phyloP scores from a whole-genome alignment of 1,140 invertebrate genomes.

The Streblospio benedicti region DNA sequence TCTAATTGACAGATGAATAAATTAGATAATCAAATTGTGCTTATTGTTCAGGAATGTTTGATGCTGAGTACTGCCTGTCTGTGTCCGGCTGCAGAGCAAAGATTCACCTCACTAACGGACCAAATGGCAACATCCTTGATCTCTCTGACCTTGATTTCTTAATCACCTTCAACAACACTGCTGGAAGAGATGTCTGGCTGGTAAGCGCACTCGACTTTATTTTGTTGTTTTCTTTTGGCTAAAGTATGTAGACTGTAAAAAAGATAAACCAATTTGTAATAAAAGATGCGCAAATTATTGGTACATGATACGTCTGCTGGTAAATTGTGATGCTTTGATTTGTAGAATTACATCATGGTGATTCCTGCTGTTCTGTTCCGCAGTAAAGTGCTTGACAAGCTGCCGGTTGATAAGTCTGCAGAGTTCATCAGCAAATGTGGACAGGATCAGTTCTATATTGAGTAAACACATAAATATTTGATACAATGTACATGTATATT shows the following conservation, averaged over 20 bases:
- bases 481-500: too few species aligned
- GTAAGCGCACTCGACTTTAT: too few species aligned
- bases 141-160: conserved; percentile 29
- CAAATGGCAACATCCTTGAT: conserved; percentile 19
- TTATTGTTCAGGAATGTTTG: conserved; percentile 32
- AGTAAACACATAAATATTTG: conserved; percentile 18
- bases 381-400: conserved; percentile 55
- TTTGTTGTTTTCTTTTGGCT: too few species aligned
- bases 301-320: too few species aligned
- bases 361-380: conserved; percentile 68
- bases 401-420: conserved; percentile 75
- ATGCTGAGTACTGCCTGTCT: conserved; percentile 59
- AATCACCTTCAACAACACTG: conserved; percentile 37
- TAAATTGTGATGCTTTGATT: too few species aligned
- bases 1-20: too few species aligned
- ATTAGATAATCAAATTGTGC: too few species aligned
- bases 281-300: too few species aligned
- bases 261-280: too few species aligned
- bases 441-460: conserved; percentile 71
- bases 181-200: conserved; percentile 39
- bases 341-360: conserved; percentile 64
- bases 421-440: conserved; percentile 85
- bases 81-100: conserved; percentile 79
- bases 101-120: conserved; percentile 58
- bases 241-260: too few species aligned